Base-by-base conservation (phyloP, 2,888 invertebrate species). In the Idaea aversata region DNA sequence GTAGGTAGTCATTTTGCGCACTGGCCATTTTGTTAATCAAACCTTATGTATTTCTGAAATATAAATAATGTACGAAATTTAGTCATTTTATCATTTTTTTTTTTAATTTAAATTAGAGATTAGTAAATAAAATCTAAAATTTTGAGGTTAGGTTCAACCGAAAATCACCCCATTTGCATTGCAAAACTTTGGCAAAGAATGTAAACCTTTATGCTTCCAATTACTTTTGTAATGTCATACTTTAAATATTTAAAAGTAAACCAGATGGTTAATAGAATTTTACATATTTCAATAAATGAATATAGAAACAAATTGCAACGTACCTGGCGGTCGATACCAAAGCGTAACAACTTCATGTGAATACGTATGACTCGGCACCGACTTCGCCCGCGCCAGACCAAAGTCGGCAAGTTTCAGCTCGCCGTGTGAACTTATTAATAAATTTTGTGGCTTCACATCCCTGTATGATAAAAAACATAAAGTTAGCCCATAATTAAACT, bases 371-470 rank as follows among this genome's bases (percentile, higher is more conserved):
- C 98, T 98, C 70, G 99, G 99, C 74, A 99, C 99, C 69, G 99
- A 99, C 93, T 99, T 99, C 80, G 99, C 99, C 78, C 99, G 95
- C 72, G 99, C 99, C 77, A 99, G 93, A 73, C 99, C 99, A 91
- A 99, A 99, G 93, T 99, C 99, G 58, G 99, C 99, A 81, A 99
- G 93, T 90, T 99, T 99, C 84, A 99, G 95, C 93, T 99, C 99
- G 72, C 99, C 99, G 81, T 96, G 95, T 86, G 98, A 97, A 93
- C 98, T 98, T 88, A 99, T 98, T 83, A 99, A 95, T 82, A 99
- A 94, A 93, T 99, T 99, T 93, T 99, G 99, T 63, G 99, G 99
- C 88, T 99, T 99, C 75, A 99, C 97, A 93, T 99, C 99, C 86
- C 95, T 94, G 85, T 6, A 25, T 25, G 10, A 63, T 61, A 38